Evolutionary conservation across 2,888 invertebrate genomes (phyloP).

Genomic region (Drosophila gaucha): DNA sequence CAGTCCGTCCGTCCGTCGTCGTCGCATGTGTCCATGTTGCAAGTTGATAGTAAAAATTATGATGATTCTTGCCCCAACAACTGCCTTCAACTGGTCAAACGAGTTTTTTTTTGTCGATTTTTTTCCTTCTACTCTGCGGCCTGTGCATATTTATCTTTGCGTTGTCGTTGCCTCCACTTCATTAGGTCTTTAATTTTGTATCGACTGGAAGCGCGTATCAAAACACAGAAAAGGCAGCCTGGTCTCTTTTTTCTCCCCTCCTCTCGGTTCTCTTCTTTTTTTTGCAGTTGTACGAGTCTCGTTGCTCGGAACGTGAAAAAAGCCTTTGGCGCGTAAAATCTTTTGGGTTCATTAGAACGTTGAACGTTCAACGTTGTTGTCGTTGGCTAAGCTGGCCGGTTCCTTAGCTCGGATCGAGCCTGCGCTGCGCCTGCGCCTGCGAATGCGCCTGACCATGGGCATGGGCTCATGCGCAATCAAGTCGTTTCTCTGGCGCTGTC

Average conservation of each 20-base stretch:
- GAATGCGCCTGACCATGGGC: conserved; percentile 33
- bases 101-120: conserved; percentile 49
- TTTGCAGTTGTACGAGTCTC: conserved; percentile 56
- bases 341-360: conserved; percentile 80
- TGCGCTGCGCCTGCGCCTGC: neutral
- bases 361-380: conserved; percentile 75
- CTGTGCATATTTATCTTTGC: conserved; percentile 76
- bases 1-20: conserved; percentile 30
- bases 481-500: conserved; percentile 72
- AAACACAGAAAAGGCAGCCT: conserved; percentile 70
- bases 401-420: conserved; percentile 8
- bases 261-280: conserved; percentile 15
- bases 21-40: conserved; percentile 77
- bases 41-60: conserved; percentile 82
- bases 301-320: conserved; percentile 64
- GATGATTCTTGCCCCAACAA: conserved; percentile 78
- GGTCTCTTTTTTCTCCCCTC: conserved; percentile 26
- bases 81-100: conserved; percentile 71
- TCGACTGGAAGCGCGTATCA: conserved; percentile 73
- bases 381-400: conserved; percentile 26
- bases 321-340: conserved; percentile 79
- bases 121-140: conserved; percentile 30
- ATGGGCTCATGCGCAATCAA: conserved; percentile 71
- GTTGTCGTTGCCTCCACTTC: conserved; percentile 79
- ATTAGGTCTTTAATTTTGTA: conserved; percentile 80